phyloP scores from a whole-genome alignment of 1,140 invertebrate genomes.

The Tenebrio molitor region DNA sequence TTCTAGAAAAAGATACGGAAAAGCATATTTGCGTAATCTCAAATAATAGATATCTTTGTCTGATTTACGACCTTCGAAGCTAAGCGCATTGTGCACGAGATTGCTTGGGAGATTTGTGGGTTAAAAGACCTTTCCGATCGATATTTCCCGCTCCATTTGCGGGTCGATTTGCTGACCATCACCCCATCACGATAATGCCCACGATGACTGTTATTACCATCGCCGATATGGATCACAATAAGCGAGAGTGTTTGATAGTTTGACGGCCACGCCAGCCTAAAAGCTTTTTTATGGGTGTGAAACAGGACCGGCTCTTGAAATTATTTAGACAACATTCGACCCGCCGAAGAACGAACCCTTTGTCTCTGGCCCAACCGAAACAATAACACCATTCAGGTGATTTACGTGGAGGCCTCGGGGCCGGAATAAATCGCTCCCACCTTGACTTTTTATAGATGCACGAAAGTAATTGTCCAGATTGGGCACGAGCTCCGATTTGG shows the following conservation, averaged over 20 bases:
- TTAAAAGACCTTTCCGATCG: no score
- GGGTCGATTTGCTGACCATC: no score
- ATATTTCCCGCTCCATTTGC: no score
- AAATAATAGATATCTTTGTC: no score
- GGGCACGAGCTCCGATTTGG: slow-evolving; percentile 20
- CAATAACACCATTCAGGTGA: slow-evolving; percentile 4
- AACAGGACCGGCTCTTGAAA: neutral
- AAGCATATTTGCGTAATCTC: no score
- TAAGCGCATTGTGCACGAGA: no score
- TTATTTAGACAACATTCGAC: slow-evolving; percentile 15
- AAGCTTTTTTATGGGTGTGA: slow-evolving; percentile 22
- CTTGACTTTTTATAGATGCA: slow-evolving; percentile 16
- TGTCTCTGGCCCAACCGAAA: neutral
- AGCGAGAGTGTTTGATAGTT: slow-evolving; percentile 26
- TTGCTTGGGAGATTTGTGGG: no score
- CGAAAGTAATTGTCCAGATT: neutral
- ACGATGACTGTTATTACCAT: slow-evolving; percentile 32
- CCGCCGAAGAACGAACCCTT: neutral
- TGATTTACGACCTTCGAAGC: no score
- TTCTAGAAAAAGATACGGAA: no score
- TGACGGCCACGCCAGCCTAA: neutral
- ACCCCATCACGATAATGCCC: slow-evolving; percentile 1
- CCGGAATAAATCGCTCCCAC: slow-evolving; percentile 3
- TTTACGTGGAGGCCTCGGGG: slow-evolving; percentile 6
- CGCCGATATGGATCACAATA: slow-evolving; percentile 42